phyloP scores from a whole-genome alignment of 2,113 vertebrate genomes.

The Tyto alba region DNA sequence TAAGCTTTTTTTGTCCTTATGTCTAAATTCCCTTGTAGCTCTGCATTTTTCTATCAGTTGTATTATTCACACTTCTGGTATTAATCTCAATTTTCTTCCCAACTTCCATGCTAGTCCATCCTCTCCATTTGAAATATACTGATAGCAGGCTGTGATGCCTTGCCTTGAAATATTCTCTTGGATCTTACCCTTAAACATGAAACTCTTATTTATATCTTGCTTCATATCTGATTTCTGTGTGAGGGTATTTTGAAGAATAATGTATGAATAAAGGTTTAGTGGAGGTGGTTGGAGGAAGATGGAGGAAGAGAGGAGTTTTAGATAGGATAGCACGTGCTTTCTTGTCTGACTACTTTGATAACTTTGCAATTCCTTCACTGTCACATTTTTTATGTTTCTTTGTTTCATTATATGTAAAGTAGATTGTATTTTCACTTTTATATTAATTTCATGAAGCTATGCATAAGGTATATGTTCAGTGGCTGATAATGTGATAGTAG shows the following conservation, averaged over 20 bases:
- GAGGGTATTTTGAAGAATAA: background rate
- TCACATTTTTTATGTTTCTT: background rate
- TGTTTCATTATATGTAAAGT: background rate
- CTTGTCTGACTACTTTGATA: background rate
- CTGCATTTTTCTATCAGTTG: background rate
- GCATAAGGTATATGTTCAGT: background rate
- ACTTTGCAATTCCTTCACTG: background rate
- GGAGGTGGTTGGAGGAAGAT: background rate
- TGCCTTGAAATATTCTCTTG: background rate
- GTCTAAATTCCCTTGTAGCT: background rate
- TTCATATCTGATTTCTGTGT: background rate
- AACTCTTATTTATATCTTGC: background rate
- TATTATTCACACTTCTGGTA: background rate
- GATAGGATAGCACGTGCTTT: background rate
- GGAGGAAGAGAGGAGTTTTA: background rate
- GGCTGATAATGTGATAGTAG: background rate
- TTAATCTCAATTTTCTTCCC: background rate
- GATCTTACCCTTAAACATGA: background rate
- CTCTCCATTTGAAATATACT: background rate
- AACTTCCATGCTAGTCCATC: background rate
- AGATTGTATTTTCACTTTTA: background rate
- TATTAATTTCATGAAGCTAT: background rate
- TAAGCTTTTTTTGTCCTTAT: background rate
- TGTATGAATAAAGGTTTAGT: background rate
- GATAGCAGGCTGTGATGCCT: background rate